A percentile compares a stretch with the other conserved stretches of the same genome.
Evolutionary conservation across 2,888 invertebrate genomes (phyloP).

Genomic region (Callimorpha dominula): DNA sequence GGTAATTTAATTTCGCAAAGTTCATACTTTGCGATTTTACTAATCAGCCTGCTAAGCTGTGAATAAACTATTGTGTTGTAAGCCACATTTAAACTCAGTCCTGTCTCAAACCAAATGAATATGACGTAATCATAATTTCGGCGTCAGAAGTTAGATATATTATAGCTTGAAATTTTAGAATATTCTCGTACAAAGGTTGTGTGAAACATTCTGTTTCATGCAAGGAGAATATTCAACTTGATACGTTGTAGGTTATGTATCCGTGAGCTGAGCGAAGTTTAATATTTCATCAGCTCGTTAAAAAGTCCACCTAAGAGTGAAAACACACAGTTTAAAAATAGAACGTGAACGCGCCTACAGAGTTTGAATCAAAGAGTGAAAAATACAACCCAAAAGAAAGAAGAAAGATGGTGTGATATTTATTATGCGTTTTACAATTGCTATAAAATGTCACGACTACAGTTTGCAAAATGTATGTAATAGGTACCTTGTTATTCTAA

Average conservation of each 20-base stretch:
- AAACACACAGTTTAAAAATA: slow-evolving; percentile 24
- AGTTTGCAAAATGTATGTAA: too few relatives aligned
- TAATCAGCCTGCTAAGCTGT: too few relatives aligned
- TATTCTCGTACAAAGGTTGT: slow-evolving; percentile 6
- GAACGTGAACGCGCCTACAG: neutral
- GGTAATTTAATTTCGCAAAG: too few relatives aligned
- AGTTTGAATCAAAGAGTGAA: neutral
- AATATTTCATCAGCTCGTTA: slow-evolving; percentile 50
- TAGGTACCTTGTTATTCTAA: too few relatives aligned
- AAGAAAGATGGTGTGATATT: too few relatives aligned
- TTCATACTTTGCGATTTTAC: too few relatives aligned
- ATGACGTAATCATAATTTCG: neutral
- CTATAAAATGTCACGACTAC: too few relatives aligned
- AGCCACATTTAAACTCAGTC: neutral
- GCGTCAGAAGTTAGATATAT: neutral
- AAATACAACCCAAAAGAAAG: too few relatives aligned
- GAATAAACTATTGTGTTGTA: too few relatives aligned
- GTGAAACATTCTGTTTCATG: slow-evolving; percentile 11
- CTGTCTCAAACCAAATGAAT: neutral
- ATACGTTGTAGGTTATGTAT: slow-evolving; percentile 26
- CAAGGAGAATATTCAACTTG: slow-evolving; percentile 30
- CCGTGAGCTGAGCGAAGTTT: slow-evolving; percentile 33
- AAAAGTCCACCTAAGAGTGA: slow-evolving; percentile 37
- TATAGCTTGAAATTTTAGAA: neutral
- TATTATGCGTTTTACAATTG: too few relatives aligned